Evolutionary conservation across 2,113 vertebrate genomes (phyloP).

Genomic region (Lophura nycthemera): DNA sequence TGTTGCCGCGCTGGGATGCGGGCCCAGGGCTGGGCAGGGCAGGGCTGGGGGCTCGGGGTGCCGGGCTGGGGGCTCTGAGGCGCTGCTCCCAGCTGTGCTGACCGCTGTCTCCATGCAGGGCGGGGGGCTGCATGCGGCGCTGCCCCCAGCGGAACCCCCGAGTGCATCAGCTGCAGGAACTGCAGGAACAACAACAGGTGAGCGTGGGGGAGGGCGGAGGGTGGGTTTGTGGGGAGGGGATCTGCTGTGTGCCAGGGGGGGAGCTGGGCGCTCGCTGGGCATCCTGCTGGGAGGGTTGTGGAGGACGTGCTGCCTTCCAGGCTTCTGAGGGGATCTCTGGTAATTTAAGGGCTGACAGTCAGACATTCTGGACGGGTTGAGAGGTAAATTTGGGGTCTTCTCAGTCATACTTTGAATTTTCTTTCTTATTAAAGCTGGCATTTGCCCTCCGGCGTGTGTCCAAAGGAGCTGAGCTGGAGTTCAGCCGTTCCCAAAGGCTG

Average conservation of each 20-base stretch:
- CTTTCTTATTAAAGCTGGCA: not conserved
- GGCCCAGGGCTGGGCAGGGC: not conserved
- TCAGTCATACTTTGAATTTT: not conserved
- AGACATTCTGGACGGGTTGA: not conserved
- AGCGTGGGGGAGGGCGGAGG: too few species aligned
- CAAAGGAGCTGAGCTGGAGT: not conserved
- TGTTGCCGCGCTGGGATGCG: not conserved
- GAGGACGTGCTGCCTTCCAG: too few species aligned
- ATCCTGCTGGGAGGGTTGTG: too few species aligned
- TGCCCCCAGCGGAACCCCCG: conserved; percentile 86
- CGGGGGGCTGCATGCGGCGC: conserved; percentile 81
- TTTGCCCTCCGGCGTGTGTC: not conserved
- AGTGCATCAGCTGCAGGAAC: conserved; percentile 92
- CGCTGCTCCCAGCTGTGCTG: not conserved
- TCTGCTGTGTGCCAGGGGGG: too few species aligned
- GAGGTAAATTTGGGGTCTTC: not conserved
- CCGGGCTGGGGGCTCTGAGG: too few species aligned
- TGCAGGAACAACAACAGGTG: conserved; percentile 98
- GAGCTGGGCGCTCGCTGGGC: too few species aligned
- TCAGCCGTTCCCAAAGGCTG: not conserved
- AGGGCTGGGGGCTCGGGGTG: not conserved
- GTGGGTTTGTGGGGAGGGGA: too few species aligned
- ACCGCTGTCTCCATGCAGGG: conserved; percentile 75
- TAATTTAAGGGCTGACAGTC: not conserved
- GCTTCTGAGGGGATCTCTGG: not conserved